phyloP scores from a whole-genome alignment of 2,113 vertebrate species.

The Ceuthmochares aereus region DNA sequence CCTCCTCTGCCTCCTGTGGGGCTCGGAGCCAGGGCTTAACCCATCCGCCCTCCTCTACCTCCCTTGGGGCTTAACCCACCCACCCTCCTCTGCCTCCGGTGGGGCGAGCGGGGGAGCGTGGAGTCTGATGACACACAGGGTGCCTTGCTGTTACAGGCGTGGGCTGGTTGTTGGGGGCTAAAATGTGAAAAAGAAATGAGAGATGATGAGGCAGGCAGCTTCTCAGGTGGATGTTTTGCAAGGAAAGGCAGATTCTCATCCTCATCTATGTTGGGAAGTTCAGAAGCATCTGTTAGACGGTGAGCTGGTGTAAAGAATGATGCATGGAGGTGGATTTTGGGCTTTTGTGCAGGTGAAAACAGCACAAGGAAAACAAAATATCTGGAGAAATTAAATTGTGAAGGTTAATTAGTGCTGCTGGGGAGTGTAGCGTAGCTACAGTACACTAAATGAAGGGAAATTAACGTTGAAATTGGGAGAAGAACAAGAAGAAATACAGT shows the following conservation, averaged over 20 bases:
- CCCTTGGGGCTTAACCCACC: too few species aligned
- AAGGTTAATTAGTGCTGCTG: not conserved
- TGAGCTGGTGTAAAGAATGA: not conserved
- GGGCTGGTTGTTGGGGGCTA: conserved; percentile 29
- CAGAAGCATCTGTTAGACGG: not conserved
- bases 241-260: not conserved
- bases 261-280: conserved; percentile 18
- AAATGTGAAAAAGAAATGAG: not conserved
- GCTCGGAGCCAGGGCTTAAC: too few species aligned
- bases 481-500: not conserved
- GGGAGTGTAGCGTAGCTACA: not conserved
- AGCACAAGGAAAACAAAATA: not conserved
- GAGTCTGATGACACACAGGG: not conserved
- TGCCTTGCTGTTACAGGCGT: not conserved
- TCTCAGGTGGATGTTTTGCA: not conserved
- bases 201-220: conserved; percentile 1
- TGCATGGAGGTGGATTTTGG: not conserved
- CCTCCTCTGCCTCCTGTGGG: too few species aligned
- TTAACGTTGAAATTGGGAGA: not conserved
- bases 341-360: conserved; percentile 42
- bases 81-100: too few species aligned
- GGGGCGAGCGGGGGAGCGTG: not conserved
- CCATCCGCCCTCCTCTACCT: too few species aligned
- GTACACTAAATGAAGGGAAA: not conserved
- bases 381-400: not conserved